Evolutionary conservation across 1,140 invertebrate genomes (phyloP), one percentile per base, ranked within the genome.

Genomic region (Phortica variegata): DNA sequence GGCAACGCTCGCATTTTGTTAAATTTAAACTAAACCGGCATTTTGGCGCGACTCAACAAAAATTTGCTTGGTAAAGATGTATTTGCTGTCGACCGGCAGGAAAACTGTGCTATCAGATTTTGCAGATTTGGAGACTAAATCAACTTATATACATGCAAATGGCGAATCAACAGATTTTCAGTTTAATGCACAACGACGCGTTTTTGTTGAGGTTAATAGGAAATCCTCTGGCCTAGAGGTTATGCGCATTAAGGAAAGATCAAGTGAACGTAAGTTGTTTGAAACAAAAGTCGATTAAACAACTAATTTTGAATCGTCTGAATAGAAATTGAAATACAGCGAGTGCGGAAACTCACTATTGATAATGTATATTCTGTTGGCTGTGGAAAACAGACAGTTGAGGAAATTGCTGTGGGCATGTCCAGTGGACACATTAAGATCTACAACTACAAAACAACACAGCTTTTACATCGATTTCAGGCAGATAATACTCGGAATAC

Each of bases 161-260:
- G 66, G 55, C 2, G 72, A 73, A 18, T 31, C 54, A 6, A 58
- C 56, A 8, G 73, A 75, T 19, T 75, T 75, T 46, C 68, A 75
- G 34, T 73, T 75, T 21, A 73, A 68, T 43, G 54, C 55, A n/a
- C 51, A 59, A 18, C 53, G 52, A 4, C 52, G 58, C 29, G 54
- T 73, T 23, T 73, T 75, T 19, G 54, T 75, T 8, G 65, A 73
- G 43, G 61, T 75, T 26, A 62, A 75, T 47, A 68, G 68, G 45
- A 71, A 65, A 52, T 59, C n/a, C n/a, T 47, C 65, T 38, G 69
- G 65, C 5, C 48, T 75, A 21, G 54, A 68, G 17, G 56, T 75
- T 41, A 68, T 75, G 59, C 65, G 65, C 13, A 73, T 74, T 1
- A 62, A 56, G 48, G 65, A 71, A 23, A 68, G 12, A 56, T 9